Conservation (phyloP, 2,113 vertebrate species). For the Dendropsophus ebraccatus region DNA sequence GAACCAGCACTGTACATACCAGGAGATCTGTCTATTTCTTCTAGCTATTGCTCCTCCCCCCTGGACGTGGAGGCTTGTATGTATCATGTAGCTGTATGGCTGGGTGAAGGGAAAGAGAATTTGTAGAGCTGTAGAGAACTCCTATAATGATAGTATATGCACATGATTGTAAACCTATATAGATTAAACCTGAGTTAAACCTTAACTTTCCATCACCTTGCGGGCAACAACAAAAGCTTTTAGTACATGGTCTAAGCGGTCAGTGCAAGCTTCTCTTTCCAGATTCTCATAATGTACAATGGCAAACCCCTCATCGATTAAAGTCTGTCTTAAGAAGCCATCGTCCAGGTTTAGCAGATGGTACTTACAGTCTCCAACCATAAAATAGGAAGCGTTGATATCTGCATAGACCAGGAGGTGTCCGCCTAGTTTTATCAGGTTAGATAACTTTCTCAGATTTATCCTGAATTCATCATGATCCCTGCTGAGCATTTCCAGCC, state of each 20-base stretch:
- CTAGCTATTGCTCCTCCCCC: too few relatives aligned
- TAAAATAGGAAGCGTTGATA: neutral
- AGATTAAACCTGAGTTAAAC: neutral
- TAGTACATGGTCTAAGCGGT: neutral
- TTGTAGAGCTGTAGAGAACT: too few relatives aligned
- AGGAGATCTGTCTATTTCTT: too few relatives aligned
- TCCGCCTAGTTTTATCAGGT: neutral
- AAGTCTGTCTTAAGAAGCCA: neutral
- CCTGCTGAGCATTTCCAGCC: neutral
- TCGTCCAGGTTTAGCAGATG: neutral
- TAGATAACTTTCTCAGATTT: neutral
- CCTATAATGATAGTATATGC: too few relatives aligned
- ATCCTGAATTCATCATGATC: neutral
- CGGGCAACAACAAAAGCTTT: neutral
- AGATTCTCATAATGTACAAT: neutral
- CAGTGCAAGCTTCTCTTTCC: neutral
- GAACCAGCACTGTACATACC: too few relatives aligned
- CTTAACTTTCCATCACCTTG: slow-evolving; percentile 8
- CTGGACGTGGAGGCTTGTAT: too few relatives aligned
- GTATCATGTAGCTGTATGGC: too few relatives aligned
- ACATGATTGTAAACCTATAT: too few relatives aligned
- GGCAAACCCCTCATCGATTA: neutral
- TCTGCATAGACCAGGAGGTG: neutral
- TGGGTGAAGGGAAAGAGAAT: too few relatives aligned
- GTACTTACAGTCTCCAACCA: neutral